These are phyloP conservation scores for Monodelphis domestica DNA, from an alignment of 2,797 vertebrate species.

Conservation along the genomic window DNA sequence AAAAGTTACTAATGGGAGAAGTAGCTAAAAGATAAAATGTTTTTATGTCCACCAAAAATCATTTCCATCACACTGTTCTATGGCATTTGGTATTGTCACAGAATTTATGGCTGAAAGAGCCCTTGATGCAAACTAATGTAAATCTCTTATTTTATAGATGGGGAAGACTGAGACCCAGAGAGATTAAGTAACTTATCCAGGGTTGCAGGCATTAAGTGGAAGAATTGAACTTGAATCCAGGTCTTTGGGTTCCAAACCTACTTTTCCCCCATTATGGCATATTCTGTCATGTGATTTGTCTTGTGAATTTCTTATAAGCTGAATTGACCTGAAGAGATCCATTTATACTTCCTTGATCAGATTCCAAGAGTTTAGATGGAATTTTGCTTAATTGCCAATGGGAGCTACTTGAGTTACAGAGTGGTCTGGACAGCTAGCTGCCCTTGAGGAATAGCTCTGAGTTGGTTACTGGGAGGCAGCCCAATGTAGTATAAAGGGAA, in stretches of 20 bases:
- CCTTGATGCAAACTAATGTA: background rate
- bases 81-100: background rate
- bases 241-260: background rate
- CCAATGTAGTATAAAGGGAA: background rate
- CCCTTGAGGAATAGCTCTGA: background rate
- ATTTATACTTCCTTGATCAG: background rate
- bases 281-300: background rate
- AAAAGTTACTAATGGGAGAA: conserved; percentile 16
- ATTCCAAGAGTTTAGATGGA: background rate
- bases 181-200: background rate
- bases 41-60: background rate
- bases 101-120: background rate
- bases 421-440: background rate
- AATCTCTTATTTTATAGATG: background rate
- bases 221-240: background rate
- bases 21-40: background rate
- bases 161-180: background rate
- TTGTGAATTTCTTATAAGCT: background rate
- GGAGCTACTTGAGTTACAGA: background rate
- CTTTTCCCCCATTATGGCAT: background rate
- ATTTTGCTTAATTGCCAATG: background rate
- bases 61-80: background rate
- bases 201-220: background rate
- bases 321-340: background rate
- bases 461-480: background rate